phyloP scores from a whole-genome alignment of 2,113 vertebrate species.

The Fregata magnificens region DNA sequence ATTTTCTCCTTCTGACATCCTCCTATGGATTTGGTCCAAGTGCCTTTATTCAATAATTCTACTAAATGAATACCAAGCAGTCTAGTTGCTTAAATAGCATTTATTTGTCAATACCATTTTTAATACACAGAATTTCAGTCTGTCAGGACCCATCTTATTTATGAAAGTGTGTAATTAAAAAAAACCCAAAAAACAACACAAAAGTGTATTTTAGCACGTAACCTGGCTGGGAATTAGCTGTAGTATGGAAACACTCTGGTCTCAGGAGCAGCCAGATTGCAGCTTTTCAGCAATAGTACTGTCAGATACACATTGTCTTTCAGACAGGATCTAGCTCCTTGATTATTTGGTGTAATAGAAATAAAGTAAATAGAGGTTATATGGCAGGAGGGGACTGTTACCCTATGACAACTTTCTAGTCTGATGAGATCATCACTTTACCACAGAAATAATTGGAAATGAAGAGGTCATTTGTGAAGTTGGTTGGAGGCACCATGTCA shows the following conservation, averaged over 20 bases:
- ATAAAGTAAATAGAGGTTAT: neutral
- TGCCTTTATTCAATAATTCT: slow-evolving; percentile 3
- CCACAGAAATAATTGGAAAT: neutral
- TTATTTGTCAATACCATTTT: neutral
- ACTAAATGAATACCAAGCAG: neutral
- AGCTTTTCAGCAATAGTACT: neutral
- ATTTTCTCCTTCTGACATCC: slow-evolving; percentile 16
- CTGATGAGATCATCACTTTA: slow-evolving; percentile 1
- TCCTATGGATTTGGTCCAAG: slow-evolving; percentile 1
- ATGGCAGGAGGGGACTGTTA: neutral
- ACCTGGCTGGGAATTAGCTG: neutral
- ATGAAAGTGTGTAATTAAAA: neutral
- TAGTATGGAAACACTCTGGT: neutral
- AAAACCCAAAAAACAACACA: neutral
- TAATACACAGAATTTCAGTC: neutral
- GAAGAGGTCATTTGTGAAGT: neutral
- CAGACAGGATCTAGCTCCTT: neutral
- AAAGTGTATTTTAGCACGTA: neutral
- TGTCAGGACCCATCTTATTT: neutral
- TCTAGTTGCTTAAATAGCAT: neutral
- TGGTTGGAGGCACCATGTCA: neutral
- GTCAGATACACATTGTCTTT: neutral
- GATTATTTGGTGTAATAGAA: slow-evolving; percentile 25
- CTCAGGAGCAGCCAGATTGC: neutral
- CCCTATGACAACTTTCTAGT: neutral